Evolutionary conservation across 2,888 invertebrate genomes (phyloP).

Genomic region (Lepidonotus clava): DNA sequence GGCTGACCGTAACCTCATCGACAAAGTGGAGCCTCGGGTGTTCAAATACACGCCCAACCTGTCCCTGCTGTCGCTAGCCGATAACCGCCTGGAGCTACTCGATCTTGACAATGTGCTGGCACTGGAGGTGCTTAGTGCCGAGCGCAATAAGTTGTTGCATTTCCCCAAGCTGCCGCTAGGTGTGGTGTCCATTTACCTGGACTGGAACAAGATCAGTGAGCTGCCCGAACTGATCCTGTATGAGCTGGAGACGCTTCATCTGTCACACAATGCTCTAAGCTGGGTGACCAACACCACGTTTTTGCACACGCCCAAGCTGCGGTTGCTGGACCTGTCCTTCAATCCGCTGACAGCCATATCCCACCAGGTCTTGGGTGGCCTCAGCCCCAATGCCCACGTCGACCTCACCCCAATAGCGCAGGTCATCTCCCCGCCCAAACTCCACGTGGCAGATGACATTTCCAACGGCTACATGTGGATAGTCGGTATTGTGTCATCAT

Average conservation of each 20-base stretch:
- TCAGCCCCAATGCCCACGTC: neutral
- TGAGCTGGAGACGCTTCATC: constrained; percentile 15
- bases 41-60: constrained; percentile 30
- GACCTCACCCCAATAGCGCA: constrained; percentile 1
- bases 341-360: constrained; percentile 17
- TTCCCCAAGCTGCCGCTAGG: constrained; percentile 23
- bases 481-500: constrained; percentile 12
- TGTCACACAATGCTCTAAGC: neutral
- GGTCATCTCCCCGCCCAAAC: neutral
- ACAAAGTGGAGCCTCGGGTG: neutral
- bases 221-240: constrained; percentile 7
- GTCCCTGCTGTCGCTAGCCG: constrained; percentile 27
- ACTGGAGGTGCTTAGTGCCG: constrained; percentile 6
- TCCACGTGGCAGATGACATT: neutral
- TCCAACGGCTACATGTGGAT: constrained; percentile 35
- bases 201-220: constrained; percentile 5
- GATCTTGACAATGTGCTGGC: constrained; percentile 8
- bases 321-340: neutral
- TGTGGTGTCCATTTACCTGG: constrained; percentile 12
- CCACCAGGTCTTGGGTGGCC: neutral
- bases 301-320: constrained; percentile 23
- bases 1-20: neutral
- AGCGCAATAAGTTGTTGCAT: neutral
- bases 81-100: neutral
- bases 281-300: constrained; percentile 14